Evolutionary conservation across 2,797 vertebrate species (phyloP).

Genomic region (Epinephelus awoara): DNA sequence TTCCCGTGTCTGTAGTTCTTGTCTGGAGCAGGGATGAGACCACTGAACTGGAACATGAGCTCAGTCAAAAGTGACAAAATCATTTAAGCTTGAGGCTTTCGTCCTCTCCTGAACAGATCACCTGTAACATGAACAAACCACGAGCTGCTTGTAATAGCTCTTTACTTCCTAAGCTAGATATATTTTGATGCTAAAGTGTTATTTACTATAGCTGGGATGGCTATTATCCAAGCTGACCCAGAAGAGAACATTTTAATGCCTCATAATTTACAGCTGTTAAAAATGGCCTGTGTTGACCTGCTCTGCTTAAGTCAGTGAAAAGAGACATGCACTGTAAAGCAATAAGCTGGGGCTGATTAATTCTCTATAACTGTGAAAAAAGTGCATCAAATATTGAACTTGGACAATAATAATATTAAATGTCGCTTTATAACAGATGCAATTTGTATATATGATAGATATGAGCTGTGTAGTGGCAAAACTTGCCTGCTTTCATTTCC

Average conservation of each 20-base stretch:
- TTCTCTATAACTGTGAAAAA: neutral
- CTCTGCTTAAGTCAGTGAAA: neutral
- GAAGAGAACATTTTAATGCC: neutral
- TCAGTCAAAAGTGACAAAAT: conserved; percentile 5
- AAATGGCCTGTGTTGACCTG: no score
- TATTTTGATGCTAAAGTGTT: neutral
- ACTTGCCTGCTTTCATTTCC: neutral
- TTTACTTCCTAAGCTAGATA: neutral
- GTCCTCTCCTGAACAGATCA: neutral
- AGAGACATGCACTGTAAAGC: neutral
- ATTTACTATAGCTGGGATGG: neutral
- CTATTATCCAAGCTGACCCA: neutral
- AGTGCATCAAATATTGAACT: neutral
- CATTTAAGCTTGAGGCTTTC: neutral
- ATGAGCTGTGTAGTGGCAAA: neutral
- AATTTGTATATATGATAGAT: neutral
- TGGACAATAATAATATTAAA: neutral
- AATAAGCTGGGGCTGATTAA: neutral
- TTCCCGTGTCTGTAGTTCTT: neutral
- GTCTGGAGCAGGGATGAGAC: conserved; percentile 3
- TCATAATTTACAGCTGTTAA: neutral
- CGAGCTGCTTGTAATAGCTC: neutral
- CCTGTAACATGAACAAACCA: neutral
- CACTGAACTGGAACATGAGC: conserved; percentile 12
- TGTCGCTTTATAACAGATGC: neutral